A percentile compares a stretch with the other conserved stretches of the same genome.
Evolutionary conservation across 2,113 vertebrate genomes (phyloP).

Genomic region (Catagonus wagneri): DNA sequence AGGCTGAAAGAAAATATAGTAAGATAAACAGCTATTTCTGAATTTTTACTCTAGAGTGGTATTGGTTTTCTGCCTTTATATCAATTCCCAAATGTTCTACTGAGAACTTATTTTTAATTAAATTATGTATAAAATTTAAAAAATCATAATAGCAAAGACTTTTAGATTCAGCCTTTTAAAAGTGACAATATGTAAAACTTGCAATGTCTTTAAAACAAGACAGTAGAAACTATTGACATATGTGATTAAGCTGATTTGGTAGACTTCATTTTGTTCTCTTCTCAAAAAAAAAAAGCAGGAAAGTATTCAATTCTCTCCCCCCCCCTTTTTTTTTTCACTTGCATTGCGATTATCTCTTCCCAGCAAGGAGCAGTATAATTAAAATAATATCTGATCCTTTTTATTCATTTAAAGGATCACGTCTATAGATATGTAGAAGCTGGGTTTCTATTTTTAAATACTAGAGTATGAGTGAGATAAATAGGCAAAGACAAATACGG

Average conservation of each 20-base stretch:
- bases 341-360: not conserved
- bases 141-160: conserved; percentile 48
- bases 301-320: not conserved
- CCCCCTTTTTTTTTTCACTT: conserved; percentile 22
- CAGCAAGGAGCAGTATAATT: conserved; percentile 30
- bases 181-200: not conserved
- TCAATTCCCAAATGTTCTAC: not conserved
- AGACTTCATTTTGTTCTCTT: conserved; percentile 29
- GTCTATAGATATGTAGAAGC: conserved; percentile 12
- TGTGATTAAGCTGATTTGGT: not conserved
- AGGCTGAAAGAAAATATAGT: not conserved
- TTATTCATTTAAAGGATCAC: conserved; percentile 35
- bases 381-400: conserved; percentile 41
- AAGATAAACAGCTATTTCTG: conserved; percentile 30
- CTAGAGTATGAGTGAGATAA: not conserved
- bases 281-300: conserved; percentile 32
- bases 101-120: not conserved
- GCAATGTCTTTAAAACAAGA: conserved; percentile 31
- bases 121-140: not conserved
- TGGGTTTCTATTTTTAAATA: conserved; percentile 12
- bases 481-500: not conserved
- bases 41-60: conserved; percentile 39
- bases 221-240: not conserved
- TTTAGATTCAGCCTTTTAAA: conserved; percentile 46
- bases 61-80: conserved; percentile 51